phyloP scores from a whole-genome alignment of 2,888 invertebrate genomes.

The Megamerina dolium region DNA sequence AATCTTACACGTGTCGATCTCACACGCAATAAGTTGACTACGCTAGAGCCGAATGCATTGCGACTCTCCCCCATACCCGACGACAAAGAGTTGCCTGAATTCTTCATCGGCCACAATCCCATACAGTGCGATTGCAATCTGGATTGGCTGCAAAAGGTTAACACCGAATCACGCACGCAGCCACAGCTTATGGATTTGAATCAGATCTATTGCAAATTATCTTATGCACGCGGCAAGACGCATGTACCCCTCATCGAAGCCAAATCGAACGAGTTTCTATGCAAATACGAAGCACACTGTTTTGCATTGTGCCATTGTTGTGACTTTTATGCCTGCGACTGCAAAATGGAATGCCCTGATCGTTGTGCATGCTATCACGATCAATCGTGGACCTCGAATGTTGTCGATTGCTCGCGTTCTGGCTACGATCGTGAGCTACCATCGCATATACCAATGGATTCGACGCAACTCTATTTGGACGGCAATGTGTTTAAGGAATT shows the following conservation, averaged over 20 bases:
- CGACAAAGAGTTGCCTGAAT: conserved; percentile 74
- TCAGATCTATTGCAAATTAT: conserved; percentile 80
- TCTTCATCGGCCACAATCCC: conserved; percentile 90
- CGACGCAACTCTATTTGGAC: conserved; percentile 88
- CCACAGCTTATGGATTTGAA: conserved; percentile 84
- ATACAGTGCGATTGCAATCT: conserved; percentile 92
- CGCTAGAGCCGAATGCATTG: conserved; percentile 83
- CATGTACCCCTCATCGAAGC: conserved; percentile 81
- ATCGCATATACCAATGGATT: conserved; percentile 87
- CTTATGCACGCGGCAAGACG: conserved; percentile 77
- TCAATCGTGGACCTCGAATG: conserved; percentile 87
- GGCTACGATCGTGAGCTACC: conserved; percentile 77
- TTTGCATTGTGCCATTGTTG: conserved; percentile 93
- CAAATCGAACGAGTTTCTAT: conserved; percentile 83
- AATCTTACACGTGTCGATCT: conserved; percentile 88
- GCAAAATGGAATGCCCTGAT: conserved; percentile 92
- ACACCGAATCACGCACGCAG: conserved; percentile 74
- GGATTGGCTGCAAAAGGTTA: conserved; percentile 90
- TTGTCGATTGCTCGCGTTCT: conserved; percentile 82
- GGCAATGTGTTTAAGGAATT: conserved; percentile 84
- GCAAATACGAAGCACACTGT: conserved; percentile 88
- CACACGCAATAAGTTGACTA: conserved; percentile 85
- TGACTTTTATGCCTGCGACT: conserved; percentile 95
- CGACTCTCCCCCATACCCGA: conserved; percentile 74
- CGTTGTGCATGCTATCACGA: conserved; percentile 94